phyloP scores from a whole-genome alignment of 2,888 invertebrate genomes.

The Merodon equestris region DNA sequence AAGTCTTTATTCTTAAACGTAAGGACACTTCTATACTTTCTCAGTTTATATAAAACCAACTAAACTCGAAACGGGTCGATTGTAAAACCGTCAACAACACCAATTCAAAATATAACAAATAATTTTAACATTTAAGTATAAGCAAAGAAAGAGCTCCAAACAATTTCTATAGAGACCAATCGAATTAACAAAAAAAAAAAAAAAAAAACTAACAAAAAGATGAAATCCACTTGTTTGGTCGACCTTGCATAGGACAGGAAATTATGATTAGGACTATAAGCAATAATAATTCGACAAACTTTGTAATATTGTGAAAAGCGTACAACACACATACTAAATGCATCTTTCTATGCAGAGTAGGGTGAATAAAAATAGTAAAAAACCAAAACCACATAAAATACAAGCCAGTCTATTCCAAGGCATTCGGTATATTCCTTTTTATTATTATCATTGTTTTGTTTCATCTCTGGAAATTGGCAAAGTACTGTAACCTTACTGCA shows the following conservation, averaged over 20 bases:
- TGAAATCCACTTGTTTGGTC: slow-evolving; percentile 37
- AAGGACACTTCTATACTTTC: slow-evolving; percentile 28
- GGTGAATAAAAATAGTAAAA: slow-evolving; percentile 57
- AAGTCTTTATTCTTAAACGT: slow-evolving; percentile 47
- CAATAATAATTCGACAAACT: too few species aligned
- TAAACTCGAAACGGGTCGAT: slow-evolving; percentile 43
- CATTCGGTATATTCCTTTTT: too few species aligned
- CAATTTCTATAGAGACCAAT: slow-evolving; percentile 27
- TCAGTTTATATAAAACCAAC: slow-evolving; percentile 15
- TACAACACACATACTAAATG: slow-evolving; percentile 31
- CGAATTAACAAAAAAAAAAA: slow-evolving; percentile 21
- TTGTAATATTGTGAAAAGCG: slow-evolving; percentile 49
- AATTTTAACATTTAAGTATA: too few species aligned
- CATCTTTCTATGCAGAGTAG: slow-evolving; percentile 49
- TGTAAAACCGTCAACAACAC: slow-evolving; percentile 63
- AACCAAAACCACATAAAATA: too few species aligned
- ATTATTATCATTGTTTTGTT: too few species aligned
- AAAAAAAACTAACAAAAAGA: slow-evolving; percentile 12
- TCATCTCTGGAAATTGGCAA: too few species aligned
- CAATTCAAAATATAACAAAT: too few species aligned
- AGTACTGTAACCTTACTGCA: slow-evolving; percentile 40
- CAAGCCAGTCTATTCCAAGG: too few species aligned
- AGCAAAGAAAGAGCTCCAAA: too few species aligned
- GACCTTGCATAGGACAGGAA: too few species aligned
- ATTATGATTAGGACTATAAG: too few species aligned